Base-by-base conservation (phyloP, 2,888 invertebrate genomes). In the Xylota segnis region DNA sequence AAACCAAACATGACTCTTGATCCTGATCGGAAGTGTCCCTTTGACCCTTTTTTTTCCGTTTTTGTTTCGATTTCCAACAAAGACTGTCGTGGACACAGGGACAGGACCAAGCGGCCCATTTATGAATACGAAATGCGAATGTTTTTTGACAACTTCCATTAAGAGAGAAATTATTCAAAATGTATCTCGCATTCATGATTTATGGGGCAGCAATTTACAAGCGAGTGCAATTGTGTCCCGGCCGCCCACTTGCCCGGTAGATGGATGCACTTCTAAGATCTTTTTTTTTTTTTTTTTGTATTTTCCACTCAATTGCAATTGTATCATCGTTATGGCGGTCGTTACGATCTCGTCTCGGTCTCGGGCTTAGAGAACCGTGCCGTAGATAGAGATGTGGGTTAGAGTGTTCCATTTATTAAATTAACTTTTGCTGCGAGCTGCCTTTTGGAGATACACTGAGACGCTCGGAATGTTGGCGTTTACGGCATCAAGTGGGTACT, bases 51-150 rank as follows among this genome's bases (percentile, higher is more conserved):
- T 72, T 59, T 37, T 40, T 16, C 2, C 27, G 27, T 10, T 34
- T 16, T 16, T 50, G 61, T 27, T 6, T 23, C 5, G 10, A 10
- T 52, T 23, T 23, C 37, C 37, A n/a, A 40, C 23, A 3, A 52
- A 10, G 14, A 0, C 18, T 14, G 0, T 6, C 61, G 6, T 40
- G 16, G 34, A 59, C 12, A 37, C 40, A 74, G 54, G 32, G 23
- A 74, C 63, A 75, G 43, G 37, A 75, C 65, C 65, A 75, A 75
- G 58, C 65, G 58, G 34, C 16, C 37, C 45, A 47, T 58, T 75
- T 75, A 75, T 75, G 75, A 75, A 75, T 66, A 66, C 66, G 58
- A 75, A 65, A 75, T 75, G 56, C 40, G 61, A 61, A 65, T 65
- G 45, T 63, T 63, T n/a, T 56, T 65, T 56, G 65, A 47, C 52